Conservation (phyloP, 2,888 invertebrate species). For the Proisotoma minuta region DNA sequence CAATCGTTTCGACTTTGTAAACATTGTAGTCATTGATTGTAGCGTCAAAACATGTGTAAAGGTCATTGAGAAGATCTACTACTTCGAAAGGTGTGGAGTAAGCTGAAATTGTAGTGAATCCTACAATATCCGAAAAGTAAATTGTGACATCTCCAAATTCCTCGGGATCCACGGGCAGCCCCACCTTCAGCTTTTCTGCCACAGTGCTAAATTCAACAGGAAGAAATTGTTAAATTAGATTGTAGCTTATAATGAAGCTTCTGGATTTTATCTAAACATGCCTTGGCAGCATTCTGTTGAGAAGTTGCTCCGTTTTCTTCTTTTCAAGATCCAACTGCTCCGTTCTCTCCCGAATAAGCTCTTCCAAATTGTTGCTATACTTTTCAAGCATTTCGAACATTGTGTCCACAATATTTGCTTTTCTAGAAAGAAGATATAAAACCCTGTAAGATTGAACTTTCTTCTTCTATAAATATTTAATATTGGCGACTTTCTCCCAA, state of each 20-base stretch:
- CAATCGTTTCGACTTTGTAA: constrained; percentile 92
- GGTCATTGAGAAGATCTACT: constrained; percentile 82
- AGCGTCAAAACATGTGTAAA: constrained; percentile 89
- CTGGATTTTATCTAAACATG: constrained; percentile 50
- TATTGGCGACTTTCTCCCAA: no score
- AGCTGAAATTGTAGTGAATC: constrained; percentile 86
- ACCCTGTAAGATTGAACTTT: no score
- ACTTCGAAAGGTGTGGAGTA: constrained; percentile 88
- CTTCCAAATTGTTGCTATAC: constrained; percentile 91
- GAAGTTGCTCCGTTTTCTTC: constrained; percentile 87
- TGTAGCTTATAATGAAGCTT: neutral
- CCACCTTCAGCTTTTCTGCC: constrained; percentile 83
- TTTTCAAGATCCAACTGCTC: constrained; percentile 91
- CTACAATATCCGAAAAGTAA: constrained; percentile 92
- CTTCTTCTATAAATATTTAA: no score
- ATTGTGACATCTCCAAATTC: constrained; percentile 74
- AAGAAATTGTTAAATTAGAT: neutral
- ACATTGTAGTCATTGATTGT: constrained; percentile 87
- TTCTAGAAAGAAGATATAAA: constrained; percentile 25
- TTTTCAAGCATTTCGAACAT: constrained; percentile 96
- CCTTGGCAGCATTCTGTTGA: constrained; percentile 85
- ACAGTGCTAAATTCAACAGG: constrained; percentile 62
- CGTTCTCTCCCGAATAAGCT: constrained; percentile 83
- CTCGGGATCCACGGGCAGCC: constrained; percentile 86
- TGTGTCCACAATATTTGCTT: constrained; percentile 72